phyloP scores from a whole-genome alignment of 2,888 invertebrate species.

The Drosophila buzzatii region DNA sequence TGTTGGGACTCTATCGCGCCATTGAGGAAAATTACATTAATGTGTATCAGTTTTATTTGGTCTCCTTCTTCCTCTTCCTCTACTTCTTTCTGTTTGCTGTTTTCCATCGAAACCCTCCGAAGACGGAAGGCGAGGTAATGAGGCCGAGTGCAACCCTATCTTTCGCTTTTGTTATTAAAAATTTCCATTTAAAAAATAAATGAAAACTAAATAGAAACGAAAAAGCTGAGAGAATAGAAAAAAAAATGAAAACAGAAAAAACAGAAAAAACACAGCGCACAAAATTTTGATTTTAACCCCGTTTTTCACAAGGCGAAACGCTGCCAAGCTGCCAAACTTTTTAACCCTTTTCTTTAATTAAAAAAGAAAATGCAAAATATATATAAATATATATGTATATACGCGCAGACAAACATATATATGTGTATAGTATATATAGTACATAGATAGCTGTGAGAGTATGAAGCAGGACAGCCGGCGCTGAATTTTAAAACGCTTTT shows the following conservation, averaged over 20 bases:
- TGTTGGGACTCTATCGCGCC: constrained; percentile 20
- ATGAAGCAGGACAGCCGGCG: constrained; percentile 70
- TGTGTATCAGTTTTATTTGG: constrained; percentile 48
- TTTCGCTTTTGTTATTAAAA: constrained; percentile 69
- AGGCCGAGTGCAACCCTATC: constrained; percentile 64
- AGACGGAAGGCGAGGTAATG: constrained; percentile 27
- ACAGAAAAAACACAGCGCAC: constrained; percentile 40
- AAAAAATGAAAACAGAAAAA: constrained; percentile 15
- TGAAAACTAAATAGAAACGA: constrained; percentile 76
- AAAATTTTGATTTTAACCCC: constrained; percentile 77
- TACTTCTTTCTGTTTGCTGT: background rate
- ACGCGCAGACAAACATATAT: constrained; percentile 22
- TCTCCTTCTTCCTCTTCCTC: background rate
- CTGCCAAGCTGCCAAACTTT: constrained; percentile 59
- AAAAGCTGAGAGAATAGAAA: constrained; percentile 30
- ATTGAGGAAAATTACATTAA: constrained; percentile 65
- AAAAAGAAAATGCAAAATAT: constrained; percentile 62
- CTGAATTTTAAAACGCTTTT: constrained; percentile 76
- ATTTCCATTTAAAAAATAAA: constrained; percentile 76
- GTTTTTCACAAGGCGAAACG: constrained; percentile 43
- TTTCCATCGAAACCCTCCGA: constrained; percentile 37
- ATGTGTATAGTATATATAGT: constrained; percentile 11
- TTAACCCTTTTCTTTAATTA: constrained; percentile 82
- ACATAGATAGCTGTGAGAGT: constrained; percentile 5
- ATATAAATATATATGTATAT: constrained; percentile 19